Evolutionary conservation across 2,113 vertebrate genomes (phyloP), one percentile per base, ranked within the genome.

Genomic region (Hyperoodon ampullatus): DNA sequence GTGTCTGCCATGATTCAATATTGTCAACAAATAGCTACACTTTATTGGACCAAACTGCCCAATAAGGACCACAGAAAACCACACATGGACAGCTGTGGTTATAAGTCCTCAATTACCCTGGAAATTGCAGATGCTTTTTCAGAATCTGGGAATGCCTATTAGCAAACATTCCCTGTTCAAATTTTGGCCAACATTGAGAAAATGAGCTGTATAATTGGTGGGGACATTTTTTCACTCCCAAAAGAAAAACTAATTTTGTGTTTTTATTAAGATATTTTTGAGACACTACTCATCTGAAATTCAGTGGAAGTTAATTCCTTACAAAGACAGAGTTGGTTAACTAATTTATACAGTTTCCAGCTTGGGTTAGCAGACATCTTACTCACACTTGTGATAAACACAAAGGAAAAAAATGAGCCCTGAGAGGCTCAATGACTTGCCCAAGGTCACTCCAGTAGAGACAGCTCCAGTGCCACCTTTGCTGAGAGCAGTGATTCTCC

Each of bases 181-280:
- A 96, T 95, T 92, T 90, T 82, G 47, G 60, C 55, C 80, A 95
- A 84, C 47, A 85, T 55, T 89, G 77, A 95, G 53, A 94, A 90
- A 95, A 68, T 96, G 47, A 68, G 86, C 72, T 30, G 18, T 82
- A 26, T 88, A 88, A 92, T 90, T 88, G 44, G 58, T 86, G 66
- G 26, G 26, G 60, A 26, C 47, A 81, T 72, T 71, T 70, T 92
- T 84, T 61, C 65, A 71, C 72, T 89, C 26, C 11, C 68, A 96
- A 53, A 85, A 96, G 71, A 85, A 89, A 96, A 94, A 80, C 44
- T 91, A 90, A 96, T 65, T 95, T 85, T 42, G 53, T 90, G 28
- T 94, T 97, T 96, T 88, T 96, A 97, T 71, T 95, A 95, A 97
- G 66, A 53, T 24, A 35, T 74, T 97, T 97, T 86, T 82, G 58